These are phyloP conservation scores for Bellardia bayeri DNA, from an alignment of 2,888 invertebrate species.

Conservation along the genomic window DNA sequence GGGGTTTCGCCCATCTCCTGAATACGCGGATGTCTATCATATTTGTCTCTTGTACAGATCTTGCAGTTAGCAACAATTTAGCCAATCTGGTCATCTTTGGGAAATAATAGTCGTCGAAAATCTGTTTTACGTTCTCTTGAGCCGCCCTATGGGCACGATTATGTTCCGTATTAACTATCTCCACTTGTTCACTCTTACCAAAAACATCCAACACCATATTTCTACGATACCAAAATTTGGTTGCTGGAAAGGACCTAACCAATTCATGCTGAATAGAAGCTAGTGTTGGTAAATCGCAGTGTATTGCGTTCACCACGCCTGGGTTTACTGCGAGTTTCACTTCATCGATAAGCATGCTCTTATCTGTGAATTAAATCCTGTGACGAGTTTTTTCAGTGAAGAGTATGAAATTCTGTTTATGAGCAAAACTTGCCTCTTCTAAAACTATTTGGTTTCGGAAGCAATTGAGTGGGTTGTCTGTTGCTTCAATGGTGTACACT, in stretches of 20 bases:
- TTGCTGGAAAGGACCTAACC: slow-evolving; percentile 45
- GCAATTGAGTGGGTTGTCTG: slow-evolving; percentile 3
- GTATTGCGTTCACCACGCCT: slow-evolving; percentile 57
- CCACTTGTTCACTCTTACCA: slow-evolving; percentile 23
- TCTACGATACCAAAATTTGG: slow-evolving; percentile 60
- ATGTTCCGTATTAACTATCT: slow-evolving; percentile 40
- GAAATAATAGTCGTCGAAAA: slow-evolving; percentile 69
- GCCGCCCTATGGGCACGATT: slow-evolving; percentile 69
- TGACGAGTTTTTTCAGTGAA: slow-evolving; percentile 6
- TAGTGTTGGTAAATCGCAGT: slow-evolving; percentile 18
- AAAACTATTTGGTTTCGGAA: slow-evolving; percentile 30
- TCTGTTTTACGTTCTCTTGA: slow-evolving; percentile 73
- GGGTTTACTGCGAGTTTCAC: slow-evolving; percentile 30
- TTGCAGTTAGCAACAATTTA: slow-evolving; percentile 68
- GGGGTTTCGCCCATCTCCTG: slow-evolving; percentile 60
- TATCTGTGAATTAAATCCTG: slow-evolving; percentile 43
- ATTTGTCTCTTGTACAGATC: slow-evolving; percentile 66
- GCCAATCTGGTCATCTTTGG: slow-evolving; percentile 39
- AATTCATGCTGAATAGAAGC: slow-evolving; percentile 49
- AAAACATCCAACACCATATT: slow-evolving; percentile 15
- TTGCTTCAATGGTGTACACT: slow-evolving; percentile 2
- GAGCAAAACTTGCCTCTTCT: background rate
- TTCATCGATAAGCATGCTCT: slow-evolving; percentile 19
- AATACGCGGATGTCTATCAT: slow-evolving; percentile 70
- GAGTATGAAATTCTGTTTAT: background rate